Base-by-base conservation (phyloP, 2,113 vertebrate genomes). In the Motacilla tschutschensis region DNA sequence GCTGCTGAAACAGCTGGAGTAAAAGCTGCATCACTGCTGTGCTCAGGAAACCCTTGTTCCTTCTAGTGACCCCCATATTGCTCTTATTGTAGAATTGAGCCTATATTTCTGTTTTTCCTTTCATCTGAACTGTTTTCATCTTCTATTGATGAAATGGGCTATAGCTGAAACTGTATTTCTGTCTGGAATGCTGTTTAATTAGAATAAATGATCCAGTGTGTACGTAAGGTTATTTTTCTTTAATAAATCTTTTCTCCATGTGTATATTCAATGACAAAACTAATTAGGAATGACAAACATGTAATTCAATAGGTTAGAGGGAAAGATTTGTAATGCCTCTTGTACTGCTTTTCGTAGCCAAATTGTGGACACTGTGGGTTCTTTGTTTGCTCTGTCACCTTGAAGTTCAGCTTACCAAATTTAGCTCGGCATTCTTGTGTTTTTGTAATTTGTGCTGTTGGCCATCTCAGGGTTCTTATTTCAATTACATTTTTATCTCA, bases 181-280 rank as follows among this genome's bases (percentile, higher is more conserved):
- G 33, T 80, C 80, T 90, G 91, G 76, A 94, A 92, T 91, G 92
- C 80, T 88, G 28, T 92, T 91, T 96, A 96, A 97, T 97, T 96
- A 97, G 92, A 95, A 94, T 88, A 90, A 96, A 95, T 84, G 91
- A 93, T 93, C 79, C 79, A 72, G 64, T 90, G 94, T 92, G 79
- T 91, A 91, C 36, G 17, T 43, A 91, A 92, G 63, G 67, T 94
- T 97, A 95, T 97, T 97, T 97, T 96, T 93, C 89, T 95, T 96
- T 90, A 91, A 95, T 95, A 96, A 95, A 93, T 92, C 90, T 91
- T 94, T 89, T 93, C 85, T 90, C 84, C 93, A 55, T 93, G 90
- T 95, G 73, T 95, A 71, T 95, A 95, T 93, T 93, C 78, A 88
- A 80, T 94, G 95, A 95, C 93, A 89, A 91, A 94, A 95, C 85